Percentiles rank a stretch among this genome's conserved stretches.
These are phyloP conservation scores for Saguinus imperator DNA, from an alignment of 2,113 vertebrate species.

Conservation along the genomic window DNA sequence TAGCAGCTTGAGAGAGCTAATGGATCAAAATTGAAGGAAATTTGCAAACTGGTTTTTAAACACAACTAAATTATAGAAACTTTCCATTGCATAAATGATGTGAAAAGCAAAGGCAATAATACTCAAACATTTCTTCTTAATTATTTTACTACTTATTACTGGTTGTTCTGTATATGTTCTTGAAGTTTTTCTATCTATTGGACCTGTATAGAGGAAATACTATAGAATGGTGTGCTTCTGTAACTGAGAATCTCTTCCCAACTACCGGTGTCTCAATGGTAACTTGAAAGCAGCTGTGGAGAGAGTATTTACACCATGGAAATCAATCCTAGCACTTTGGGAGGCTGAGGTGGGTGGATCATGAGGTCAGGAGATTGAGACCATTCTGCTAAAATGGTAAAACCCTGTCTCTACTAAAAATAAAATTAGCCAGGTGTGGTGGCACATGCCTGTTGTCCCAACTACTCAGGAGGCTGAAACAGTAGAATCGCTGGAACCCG, in stretches of 20 bases:
- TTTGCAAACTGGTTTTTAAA: neutral
- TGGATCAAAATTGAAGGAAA: neutral
- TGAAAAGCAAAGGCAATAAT: neutral
- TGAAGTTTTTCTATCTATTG: neutral
- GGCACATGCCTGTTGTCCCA: too few species aligned
- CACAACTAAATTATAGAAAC: neutral
- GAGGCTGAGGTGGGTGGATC: too few species aligned
- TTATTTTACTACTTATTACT: neutral
- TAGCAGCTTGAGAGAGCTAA: neutral
- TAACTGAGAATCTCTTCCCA: neutral
- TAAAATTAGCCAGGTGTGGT: too few species aligned
- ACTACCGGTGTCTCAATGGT: fast-evolving
- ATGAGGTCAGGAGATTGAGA: too few species aligned
- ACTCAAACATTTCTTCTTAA: neutral
- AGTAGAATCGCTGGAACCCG: too few species aligned
- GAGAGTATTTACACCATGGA: neutral
- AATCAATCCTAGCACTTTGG: neutral
- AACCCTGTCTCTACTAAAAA: too few species aligned
- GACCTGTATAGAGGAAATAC: fast-evolving
- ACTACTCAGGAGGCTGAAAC: too few species aligned
- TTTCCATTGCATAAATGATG: neutral
- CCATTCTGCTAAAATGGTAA: too few species aligned
- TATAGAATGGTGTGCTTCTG: fast-evolving
- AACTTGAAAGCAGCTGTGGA: neutral
- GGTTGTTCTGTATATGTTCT: neutral